These are phyloP conservation scores for Scomberomorus guttatus DNA, from an alignment of 2,797 vertebrate species.

Conservation along the genomic window DNA sequence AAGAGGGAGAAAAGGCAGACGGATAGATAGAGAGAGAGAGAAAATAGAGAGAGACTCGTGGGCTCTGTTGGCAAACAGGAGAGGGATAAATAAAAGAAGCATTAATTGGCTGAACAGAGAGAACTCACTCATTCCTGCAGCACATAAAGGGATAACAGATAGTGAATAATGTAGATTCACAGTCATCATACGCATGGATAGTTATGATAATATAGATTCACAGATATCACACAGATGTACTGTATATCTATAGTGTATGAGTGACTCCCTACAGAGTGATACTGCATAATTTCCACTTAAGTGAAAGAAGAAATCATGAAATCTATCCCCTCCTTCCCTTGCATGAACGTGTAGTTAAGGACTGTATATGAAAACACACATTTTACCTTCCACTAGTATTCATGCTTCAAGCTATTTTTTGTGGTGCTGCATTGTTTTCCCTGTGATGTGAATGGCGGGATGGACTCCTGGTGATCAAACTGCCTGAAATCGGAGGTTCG, in stretches of 20 bases:
- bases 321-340: not conserved
- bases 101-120: slow-evolving; percentile 20
- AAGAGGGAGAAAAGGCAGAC: slow-evolving; percentile 11
- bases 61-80: not conserved
- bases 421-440: not conserved
- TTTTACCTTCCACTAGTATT: not conserved
- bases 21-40: slow-evolving; percentile 4
- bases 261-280: slow-evolving; percentile 20
- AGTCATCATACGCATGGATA: too few relatives aligned
- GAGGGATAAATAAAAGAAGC: slow-evolving; percentile 26
- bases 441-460: not conserved
- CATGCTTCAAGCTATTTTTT: not conserved
- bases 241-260: not conserved
- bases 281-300: slow-evolving; percentile 13
- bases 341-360: not conserved
- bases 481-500: not conserved
- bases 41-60: not conserved
- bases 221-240: not conserved
- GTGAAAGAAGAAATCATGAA: slow-evolving; percentile 19
- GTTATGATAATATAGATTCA: too few relatives aligned
- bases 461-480: not conserved
- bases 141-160: slow-evolving; percentile 18
- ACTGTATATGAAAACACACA: not conserved
- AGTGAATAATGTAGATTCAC: slow-evolving; percentile 24
- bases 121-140: slow-evolving; percentile 19